Conservation (phyloP, 53 echinoderm and acorn worm species). For the Apostichopus leukothele region DNA sequence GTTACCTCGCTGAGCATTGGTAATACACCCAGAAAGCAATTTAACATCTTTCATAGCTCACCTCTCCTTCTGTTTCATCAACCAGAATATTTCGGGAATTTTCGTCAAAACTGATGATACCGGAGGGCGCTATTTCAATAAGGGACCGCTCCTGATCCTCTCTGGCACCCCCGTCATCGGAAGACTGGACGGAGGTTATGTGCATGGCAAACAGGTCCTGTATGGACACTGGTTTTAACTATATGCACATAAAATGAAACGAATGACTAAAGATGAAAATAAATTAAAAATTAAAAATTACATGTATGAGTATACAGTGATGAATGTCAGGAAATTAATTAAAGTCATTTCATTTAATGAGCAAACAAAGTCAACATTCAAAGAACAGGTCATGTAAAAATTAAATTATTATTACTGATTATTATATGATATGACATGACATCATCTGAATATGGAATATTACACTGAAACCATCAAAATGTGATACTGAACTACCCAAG, state of each 20-base stretch:
- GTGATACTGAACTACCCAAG: neutral
- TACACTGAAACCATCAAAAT: too few relatives aligned
- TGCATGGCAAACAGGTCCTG: slow-evolving; percentile 85
- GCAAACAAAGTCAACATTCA: too few relatives aligned
- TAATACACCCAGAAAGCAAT: too few relatives aligned
- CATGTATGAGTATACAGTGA: too few relatives aligned
- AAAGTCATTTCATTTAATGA: too few relatives aligned
- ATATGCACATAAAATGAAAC: neutral
- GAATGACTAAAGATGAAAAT: neutral
- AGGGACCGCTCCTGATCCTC: slow-evolving; percentile 53
- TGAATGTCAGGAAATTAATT: too few relatives aligned
- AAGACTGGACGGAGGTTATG: slow-evolving; percentile 66
- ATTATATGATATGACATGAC: neutral
- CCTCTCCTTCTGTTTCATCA: slow-evolving; percentile 72
- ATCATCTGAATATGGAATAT: neutral
- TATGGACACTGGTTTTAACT: slow-evolving; percentile 69
- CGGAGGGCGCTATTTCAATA: slow-evolving; percentile 76
- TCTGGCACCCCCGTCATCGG: slow-evolving; percentile 76
- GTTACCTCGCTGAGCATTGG: too few relatives aligned
- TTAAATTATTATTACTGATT: too few relatives aligned
- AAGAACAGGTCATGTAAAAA: too few relatives aligned
- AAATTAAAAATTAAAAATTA: too few relatives aligned
- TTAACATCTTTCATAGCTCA: slow-evolving; percentile 10
- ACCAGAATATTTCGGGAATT: slow-evolving; percentile 61
- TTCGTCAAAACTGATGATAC: slow-evolving; percentile 71